Evolutionary conservation across 2,888 invertebrate genomes (phyloP), one percentile per base, ranked within the genome.

Genomic region (Blera fallax): DNA sequence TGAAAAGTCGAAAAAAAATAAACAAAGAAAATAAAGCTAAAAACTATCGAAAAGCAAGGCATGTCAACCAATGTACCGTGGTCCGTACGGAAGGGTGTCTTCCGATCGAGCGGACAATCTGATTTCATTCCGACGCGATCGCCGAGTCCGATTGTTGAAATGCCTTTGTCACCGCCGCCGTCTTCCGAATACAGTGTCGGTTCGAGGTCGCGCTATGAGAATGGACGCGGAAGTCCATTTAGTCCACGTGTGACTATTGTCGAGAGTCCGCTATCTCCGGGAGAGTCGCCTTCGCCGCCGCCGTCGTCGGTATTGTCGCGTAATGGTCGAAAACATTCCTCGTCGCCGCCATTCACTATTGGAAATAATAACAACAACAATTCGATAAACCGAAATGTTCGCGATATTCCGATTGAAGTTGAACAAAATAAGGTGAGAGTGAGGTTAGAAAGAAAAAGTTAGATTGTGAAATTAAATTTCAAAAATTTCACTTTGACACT

Each of bases 61-160:
- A 90, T 91, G 91, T 93, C 94, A 90, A 93, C 93, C 90, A 94
- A 95, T 91, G 95, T 94, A 89, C 96, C 96, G 91, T 96, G 96
- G 96, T 95, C 95, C 87, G 94, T 96, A 88, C 94, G 94, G 89
- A 95, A 94, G 89, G 94, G 94, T 69, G 92, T 93, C 82, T 93
- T 93, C 87, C 93, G 93, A 48, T 93, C 93, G 87, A 91, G 89
- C 85, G 92, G 91, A 3, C 92, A 91, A 87, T 93, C 92, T 37
- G 92, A 92, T 88, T 92, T 92, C 85, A 89, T 90, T 88, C 91
- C 90, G 52, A 90, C 90, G 21, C 91, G 91, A 60, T 90, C 92
- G 69, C 92, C 92, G 27, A 91, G 91, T 87, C 93, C 93, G 70
- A 91, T 93, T 65, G 90, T 93, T 24, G 93, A 93, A 88, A 92